phyloP scores from a whole-genome alignment of 2,888 invertebrate genomes.

The Coecobrya sp. region DNA sequence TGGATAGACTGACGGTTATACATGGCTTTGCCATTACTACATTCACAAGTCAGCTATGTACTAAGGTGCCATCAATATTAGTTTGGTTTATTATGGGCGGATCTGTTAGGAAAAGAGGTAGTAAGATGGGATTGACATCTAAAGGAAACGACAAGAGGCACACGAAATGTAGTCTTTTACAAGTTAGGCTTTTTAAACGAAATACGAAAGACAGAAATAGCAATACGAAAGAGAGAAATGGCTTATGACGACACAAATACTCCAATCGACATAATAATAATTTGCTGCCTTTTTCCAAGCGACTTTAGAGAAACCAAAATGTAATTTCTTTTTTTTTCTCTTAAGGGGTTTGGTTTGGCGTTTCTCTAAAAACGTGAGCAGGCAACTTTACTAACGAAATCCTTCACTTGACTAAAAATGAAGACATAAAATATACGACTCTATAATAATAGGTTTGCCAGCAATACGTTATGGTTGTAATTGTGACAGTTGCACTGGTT shows the following conservation, averaged over 20 bases:
- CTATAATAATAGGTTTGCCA: background rate
- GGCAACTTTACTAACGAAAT: background rate
- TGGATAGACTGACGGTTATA: too few species aligned
- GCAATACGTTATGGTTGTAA: background rate
- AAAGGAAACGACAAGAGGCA: background rate
- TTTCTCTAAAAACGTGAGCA: background rate
- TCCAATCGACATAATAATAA: constrained; percentile 49
- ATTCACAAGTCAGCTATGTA: background rate
- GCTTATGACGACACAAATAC: constrained; percentile 41
- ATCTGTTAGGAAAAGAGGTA: background rate
- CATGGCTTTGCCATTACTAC: too few species aligned
- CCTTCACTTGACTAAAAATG: background rate
- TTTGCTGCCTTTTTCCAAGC: constrained; percentile 20
- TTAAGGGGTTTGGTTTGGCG: background rate
- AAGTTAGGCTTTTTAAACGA: constrained; percentile 5
- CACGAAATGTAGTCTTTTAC: background rate
- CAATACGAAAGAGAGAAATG: background rate
- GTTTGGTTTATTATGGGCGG: too few species aligned
- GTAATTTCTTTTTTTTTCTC: constrained; percentile 7
- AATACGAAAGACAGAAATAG: background rate
- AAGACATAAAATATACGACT: background rate
- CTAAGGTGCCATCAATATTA: constrained; percentile 2
- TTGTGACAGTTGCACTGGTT: background rate
- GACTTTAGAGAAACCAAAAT: background rate
- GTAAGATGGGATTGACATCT: background rate